These are phyloP conservation scores for Clupea harengus DNA, from an alignment of 2,113 vertebrate species.

Conservation along the genomic window DNA sequence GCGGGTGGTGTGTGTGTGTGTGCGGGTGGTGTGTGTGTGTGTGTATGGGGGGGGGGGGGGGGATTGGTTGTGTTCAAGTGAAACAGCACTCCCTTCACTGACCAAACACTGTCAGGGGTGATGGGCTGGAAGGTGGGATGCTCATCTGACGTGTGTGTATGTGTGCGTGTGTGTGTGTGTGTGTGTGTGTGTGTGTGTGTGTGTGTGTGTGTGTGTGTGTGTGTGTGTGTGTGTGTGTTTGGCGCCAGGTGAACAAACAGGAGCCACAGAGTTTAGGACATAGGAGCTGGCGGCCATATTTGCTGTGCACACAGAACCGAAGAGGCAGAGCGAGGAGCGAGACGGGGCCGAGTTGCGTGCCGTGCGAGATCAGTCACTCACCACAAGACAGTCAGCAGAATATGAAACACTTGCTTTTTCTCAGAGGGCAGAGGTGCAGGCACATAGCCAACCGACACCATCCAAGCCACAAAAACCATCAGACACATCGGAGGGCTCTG, in stretches of 20 bases:
- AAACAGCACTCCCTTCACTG: slow-evolving; percentile 26
- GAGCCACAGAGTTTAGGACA: slow-evolving; percentile 40
- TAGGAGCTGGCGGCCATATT: slow-evolving; percentile 11
- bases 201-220: too few relatives aligned
- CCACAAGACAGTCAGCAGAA: slow-evolving; percentile 19
- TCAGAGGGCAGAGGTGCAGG: background rate
- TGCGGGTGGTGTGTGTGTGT: too few relatives aligned
- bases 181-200: too few relatives aligned
- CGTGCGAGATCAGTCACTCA: slow-evolving; percentile 27
- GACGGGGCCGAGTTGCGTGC: slow-evolving; percentile 21
- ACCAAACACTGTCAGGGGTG: slow-evolving; percentile 40
- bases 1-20: too few relatives aligned
- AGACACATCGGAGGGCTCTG: background rate
- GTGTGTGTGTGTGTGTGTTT: too few relatives aligned
- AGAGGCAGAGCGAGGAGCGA: slow-evolving; percentile 25
- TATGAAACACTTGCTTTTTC: slow-evolving; percentile 27
- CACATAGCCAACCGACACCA: background rate
- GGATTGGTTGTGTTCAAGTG: slow-evolving; percentile 35
- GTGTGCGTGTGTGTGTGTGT: slow-evolving; percentile 29
- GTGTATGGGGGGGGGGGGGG: background rate
- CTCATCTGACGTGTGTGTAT: slow-evolving; percentile 1
- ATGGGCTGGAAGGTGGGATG: slow-evolving; percentile 9
- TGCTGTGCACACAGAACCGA: slow-evolving; percentile 13
- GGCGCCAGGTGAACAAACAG: slow-evolving; percentile 61
- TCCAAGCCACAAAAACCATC: slow-evolving; percentile 8